Percentiles rank a stretch among this genome's conserved stretches.
These are phyloP conservation scores for Argyra leucocephala DNA, from an alignment of 2,888 invertebrate genomes.

Conservation along the genomic window DNA sequence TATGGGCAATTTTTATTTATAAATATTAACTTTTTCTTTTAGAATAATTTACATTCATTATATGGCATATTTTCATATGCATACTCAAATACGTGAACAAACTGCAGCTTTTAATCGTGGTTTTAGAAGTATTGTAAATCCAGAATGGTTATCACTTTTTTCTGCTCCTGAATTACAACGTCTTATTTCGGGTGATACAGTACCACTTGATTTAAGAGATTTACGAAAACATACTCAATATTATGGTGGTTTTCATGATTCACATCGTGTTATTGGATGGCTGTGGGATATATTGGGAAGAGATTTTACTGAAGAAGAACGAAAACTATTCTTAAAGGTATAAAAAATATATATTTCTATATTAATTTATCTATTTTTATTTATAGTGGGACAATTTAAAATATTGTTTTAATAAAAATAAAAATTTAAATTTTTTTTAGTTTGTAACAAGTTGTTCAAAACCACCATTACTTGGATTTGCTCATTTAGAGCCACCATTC, in stretches of 20 bases:
- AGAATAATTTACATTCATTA: conserved; percentile 96
- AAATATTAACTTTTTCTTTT: conserved; percentile 21
- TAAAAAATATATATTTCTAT: too few relatives aligned
- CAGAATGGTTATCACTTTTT: conserved; percentile 88
- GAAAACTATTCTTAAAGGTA: conserved; percentile 88
- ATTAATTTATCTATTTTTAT: too few relatives aligned
- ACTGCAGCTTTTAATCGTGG: conserved; percentile 93
- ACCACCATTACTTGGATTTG: conserved; percentile 90
- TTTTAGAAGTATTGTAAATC: conserved; percentile 88
- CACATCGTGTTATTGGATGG: conserved; percentile 95
- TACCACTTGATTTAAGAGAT: conserved; percentile 80
- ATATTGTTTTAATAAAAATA: neutral
- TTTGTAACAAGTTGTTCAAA: conserved; percentile 94
- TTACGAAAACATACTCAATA: conserved; percentile 89
- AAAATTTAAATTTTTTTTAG: conserved; percentile 41
- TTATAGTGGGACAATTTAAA: too few relatives aligned
- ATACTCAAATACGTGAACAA: conserved; percentile 94
- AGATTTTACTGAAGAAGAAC: conserved; percentile 87
- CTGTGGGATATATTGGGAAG: conserved; percentile 95
- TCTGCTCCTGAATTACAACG: conserved; percentile 93
- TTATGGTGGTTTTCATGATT: conserved; percentile 98
- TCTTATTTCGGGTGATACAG: conserved; percentile 91
- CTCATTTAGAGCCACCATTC: conserved; percentile 93
- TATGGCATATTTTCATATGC: conserved; percentile 98
- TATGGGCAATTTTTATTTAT: conserved; percentile 14